Evolutionary conservation across 2,888 invertebrate genomes (phyloP).

Genomic region (Fragum sueziense): DNA sequence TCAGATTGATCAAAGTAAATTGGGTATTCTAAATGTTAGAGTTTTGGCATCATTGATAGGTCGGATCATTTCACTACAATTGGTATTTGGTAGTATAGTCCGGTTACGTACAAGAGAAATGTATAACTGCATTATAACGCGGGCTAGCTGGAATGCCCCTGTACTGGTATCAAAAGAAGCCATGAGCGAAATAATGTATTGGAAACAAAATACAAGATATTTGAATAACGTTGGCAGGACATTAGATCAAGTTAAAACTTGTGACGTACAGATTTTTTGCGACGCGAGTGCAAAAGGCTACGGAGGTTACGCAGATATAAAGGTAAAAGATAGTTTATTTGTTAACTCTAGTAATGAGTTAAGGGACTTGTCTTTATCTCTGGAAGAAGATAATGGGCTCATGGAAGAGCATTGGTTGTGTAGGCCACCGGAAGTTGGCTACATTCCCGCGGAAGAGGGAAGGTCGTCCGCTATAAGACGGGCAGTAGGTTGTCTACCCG

Average conservation of each 20-base stretch:
- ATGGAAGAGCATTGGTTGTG: too few relatives aligned
- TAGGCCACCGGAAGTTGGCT: too few relatives aligned
- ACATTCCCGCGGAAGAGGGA: too few relatives aligned
- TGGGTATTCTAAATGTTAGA: background rate
- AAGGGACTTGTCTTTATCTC: too few relatives aligned
- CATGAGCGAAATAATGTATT: slow-evolving; percentile 2
- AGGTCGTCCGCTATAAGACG: too few relatives aligned
- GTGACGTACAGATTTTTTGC: background rate
- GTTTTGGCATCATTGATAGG: slow-evolving; percentile 12
- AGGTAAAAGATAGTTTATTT: too few relatives aligned
- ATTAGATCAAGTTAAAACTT: too few relatives aligned
- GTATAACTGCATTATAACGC: background rate
- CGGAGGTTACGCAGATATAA: background rate
- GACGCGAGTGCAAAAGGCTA: background rate
- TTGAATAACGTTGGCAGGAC: slow-evolving; percentile 8
- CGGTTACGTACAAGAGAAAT: slow-evolving; percentile 1
- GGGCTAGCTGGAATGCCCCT: slow-evolving; percentile 28
- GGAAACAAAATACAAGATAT: slow-evolving; percentile 5
- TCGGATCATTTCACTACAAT: slow-evolving; percentile 30
- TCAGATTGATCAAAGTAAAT: background rate
- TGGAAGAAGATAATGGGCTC: too few relatives aligned
- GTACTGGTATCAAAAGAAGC: slow-evolving; percentile 1
- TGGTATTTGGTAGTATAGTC: slow-evolving; percentile 15
- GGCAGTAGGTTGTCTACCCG: too few relatives aligned
- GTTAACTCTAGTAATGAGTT: too few relatives aligned